Base-by-base conservation (phyloP, 2,888 invertebrate genomes). In the Subacronicta megacephala region DNA sequence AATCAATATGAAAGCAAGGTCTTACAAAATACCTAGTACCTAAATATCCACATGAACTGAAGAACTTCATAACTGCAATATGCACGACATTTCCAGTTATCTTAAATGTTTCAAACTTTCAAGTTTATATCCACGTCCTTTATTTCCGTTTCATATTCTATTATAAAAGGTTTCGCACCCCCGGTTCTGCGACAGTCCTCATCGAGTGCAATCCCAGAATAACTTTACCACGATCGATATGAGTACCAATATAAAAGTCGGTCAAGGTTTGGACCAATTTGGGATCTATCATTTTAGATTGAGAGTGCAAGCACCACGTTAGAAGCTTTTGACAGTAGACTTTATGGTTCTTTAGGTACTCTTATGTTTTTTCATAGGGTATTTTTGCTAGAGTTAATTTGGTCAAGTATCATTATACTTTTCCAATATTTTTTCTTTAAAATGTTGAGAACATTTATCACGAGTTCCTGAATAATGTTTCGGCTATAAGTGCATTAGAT, bases 151-250 rank as follows among this genome's bases (percentile, higher is more conserved):
- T 56, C 45, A 56, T 64, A 63, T 64, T 71, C 9, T 33, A 16
- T 52, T 53, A 63, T 63, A 70, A 63, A 62, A 63, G 54, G 64
- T 44, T 45, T 63, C 35, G 65, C 38, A 64, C 65, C 50, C 50
- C 43, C 23, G 40, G 18, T 44, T 56, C 36, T 40, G 70, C 36
- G 29, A 44, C 59, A 46, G 66, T 65, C 26, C 12, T 42, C 65
- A 64, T 71, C 57, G 72, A 64, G 58, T 71, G 66, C 72, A 64
- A 47, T 65, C 72, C 72, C 47, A 65, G 58, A 64, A 64, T 63
- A 64, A 49, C 66, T 47, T 65, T 38, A 44, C 37, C 43, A 56
- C 42, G 65, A 57, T 71, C 66, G 72, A 64, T 71, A 70, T 70
- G 10, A 35, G 65, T 46, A 64, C 66, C 35, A 47, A 64, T 46